These are phyloP conservation scores for Odontophorus gujanensis DNA, from an alignment of 2,113 vertebrate genomes.

Conservation along the genomic window DNA sequence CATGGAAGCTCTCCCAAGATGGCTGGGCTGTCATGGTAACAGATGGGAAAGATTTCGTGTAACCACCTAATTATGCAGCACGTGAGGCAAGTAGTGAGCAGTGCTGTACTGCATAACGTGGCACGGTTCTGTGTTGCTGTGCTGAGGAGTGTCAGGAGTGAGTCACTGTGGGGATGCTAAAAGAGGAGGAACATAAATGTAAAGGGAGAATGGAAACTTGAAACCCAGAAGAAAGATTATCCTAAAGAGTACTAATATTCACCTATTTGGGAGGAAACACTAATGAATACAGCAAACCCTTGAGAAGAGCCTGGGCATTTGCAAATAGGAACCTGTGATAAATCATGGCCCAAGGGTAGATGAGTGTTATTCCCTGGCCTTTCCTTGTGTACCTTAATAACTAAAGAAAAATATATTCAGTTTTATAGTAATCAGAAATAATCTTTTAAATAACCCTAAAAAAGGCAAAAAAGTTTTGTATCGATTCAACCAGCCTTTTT, in stretches of 20 bases:
- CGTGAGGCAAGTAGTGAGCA: background rate
- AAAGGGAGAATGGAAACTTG: background rate
- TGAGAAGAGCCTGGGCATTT: background rate
- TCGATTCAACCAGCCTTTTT: background rate
- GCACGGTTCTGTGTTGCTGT: rapidly evolving
- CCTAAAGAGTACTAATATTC: background rate
- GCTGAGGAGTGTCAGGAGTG: rapidly evolving
- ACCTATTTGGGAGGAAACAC: background rate
- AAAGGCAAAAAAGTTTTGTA: background rate
- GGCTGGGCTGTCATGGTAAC: background rate
- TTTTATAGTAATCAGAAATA: background rate
- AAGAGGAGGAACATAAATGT: background rate
- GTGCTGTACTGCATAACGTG: rapidly evolving
- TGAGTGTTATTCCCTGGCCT: background rate
- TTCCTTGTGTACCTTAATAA: background rate
- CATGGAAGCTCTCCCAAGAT: background rate
- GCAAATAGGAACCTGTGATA: background rate
- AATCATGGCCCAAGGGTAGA: background rate
- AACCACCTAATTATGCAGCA: background rate
- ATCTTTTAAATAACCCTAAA: background rate
- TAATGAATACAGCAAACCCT: background rate
- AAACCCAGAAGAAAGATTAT: background rate
- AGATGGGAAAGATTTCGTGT: background rate
- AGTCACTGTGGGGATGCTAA: background rate
- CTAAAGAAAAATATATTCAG: background rate